Base-by-base conservation (phyloP, 92 coral and sea anemone species). In the Siderastrea radians region DNA sequence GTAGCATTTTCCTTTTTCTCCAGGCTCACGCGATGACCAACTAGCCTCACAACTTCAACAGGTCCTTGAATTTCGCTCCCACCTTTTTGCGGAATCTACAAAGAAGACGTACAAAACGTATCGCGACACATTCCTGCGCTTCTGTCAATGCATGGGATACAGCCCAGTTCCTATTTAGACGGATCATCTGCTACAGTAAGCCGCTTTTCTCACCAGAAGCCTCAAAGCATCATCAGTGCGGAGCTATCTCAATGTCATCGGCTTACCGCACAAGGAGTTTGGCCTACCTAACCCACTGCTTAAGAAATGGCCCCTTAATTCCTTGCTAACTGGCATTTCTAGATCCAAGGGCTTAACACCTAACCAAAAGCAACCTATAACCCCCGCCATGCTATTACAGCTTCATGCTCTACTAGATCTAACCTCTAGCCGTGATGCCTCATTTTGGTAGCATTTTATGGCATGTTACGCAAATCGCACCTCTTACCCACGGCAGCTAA, bases 211-310 rank as follows among this genome's bases (percentile, higher is more conserved):
- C 11, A 74, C 88, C 53, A 77, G 88, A 16, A 38, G 58, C 48
- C 52, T 86, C 6, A 86, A 86, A 52, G 63, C 77, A n/a, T 8
- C 90, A 8, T 77, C 90, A 3, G 48, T 86, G 17, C 84, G 71
- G 6, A 86, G 68, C 45, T 86, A 86, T n/a, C 59, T 86, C 8
- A 86, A 86, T 19, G 77, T 86, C 14, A 68, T 86, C n/a, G 90
- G 90, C 51, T 49, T 86, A 51, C 57, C 77, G 51, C 76, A 78
- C 16, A 63, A 26, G 38, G 38, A 26, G 38, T 26, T 26, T 26
- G 38, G 38, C 38, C 38, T 26, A 26, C 38, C 38, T 26, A 26
- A 26, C 38, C 38, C 38, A 26, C 38, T 26, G 38, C 38, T 26
- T 26, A 26, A 26, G 38, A 26, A 26, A 26, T 26, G 38, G 38